These are phyloP conservation scores for Rostratula benghalensis DNA, from an alignment of 2,113 vertebrate species.

Conservation along the genomic window DNA sequence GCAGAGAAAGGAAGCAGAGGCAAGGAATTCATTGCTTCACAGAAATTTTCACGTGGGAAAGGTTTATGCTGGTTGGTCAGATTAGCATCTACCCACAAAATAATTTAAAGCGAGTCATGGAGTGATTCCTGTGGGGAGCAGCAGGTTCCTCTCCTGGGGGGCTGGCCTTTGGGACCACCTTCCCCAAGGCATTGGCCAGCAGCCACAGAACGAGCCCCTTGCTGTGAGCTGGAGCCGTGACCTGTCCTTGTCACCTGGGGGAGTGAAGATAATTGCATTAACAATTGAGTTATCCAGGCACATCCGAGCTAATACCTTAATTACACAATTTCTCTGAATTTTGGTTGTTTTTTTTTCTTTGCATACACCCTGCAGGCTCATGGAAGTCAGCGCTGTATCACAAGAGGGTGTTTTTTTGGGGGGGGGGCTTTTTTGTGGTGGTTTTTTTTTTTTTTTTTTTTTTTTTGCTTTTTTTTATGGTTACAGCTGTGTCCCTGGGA, in stretches of 20 bases:
- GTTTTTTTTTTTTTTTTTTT: not conserved
- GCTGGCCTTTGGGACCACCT: not conserved
- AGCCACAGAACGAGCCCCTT: not conserved
- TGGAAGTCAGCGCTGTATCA: not conserved
- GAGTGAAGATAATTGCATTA: not conserved
- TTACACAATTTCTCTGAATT: not conserved
- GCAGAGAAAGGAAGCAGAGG: not conserved
- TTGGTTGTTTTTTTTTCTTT: not conserved
- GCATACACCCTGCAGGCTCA: not conserved
- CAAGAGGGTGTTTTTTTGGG: too few species aligned
- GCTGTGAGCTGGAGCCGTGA: not conserved
- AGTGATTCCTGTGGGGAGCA: rapidly evolving
- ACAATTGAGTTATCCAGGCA: not conserved
- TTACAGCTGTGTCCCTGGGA: not conserved
- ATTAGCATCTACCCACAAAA: not conserved
- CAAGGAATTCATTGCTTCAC: not conserved
- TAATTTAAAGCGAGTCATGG: not conserved
- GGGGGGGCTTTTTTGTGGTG: too few species aligned
- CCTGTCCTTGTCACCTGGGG: not conserved
- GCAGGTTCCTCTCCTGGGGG: not conserved
- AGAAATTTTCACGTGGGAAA: not conserved
- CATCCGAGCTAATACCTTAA: not conserved
- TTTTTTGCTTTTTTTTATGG: not conserved
- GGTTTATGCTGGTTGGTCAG: not conserved
- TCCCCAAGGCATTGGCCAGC: rapidly evolving